phyloP scores from a whole-genome alignment of 2,113 vertebrate species.

The Sclerurus mexicanus region DNA sequence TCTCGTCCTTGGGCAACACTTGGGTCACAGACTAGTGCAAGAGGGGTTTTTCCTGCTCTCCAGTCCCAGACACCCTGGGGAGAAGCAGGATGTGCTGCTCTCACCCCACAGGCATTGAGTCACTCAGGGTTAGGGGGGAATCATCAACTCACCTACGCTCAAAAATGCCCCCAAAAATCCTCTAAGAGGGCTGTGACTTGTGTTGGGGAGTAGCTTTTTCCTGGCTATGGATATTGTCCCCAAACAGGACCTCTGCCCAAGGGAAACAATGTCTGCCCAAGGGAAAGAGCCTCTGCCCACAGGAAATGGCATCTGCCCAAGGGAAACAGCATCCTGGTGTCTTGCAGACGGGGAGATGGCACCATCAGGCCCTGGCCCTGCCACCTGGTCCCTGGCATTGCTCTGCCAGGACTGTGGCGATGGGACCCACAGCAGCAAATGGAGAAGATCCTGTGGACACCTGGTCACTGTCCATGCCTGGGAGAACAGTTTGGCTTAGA shows the following conservation, averaged over 20 bases:
- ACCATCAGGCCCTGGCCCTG: background rate
- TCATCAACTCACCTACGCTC: accelerated
- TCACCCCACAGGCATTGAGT: background rate
- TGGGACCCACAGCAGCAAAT: accelerated
- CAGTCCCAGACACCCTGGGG: background rate
- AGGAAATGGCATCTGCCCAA: background rate
- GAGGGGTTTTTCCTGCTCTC: background rate
- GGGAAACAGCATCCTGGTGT: background rate
- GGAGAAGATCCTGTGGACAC: background rate
- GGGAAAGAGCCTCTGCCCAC: background rate
- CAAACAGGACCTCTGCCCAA: background rate
- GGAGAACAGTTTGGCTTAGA: background rate
- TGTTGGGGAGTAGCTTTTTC: background rate
- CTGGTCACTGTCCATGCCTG: background rate
- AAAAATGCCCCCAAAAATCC: background rate
- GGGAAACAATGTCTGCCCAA: background rate
- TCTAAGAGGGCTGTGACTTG: background rate
- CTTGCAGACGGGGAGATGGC: accelerated
- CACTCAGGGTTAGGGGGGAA: too few relatives aligned
- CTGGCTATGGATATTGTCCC: background rate
- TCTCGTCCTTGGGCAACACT: background rate
- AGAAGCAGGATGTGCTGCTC: background rate
- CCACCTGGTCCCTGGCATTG: background rate
- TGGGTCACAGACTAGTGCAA: accelerated
- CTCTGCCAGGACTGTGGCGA: background rate